phyloP scores from a whole-genome alignment of 2,113 vertebrate species.

The Mohoua ochrocephala region DNA sequence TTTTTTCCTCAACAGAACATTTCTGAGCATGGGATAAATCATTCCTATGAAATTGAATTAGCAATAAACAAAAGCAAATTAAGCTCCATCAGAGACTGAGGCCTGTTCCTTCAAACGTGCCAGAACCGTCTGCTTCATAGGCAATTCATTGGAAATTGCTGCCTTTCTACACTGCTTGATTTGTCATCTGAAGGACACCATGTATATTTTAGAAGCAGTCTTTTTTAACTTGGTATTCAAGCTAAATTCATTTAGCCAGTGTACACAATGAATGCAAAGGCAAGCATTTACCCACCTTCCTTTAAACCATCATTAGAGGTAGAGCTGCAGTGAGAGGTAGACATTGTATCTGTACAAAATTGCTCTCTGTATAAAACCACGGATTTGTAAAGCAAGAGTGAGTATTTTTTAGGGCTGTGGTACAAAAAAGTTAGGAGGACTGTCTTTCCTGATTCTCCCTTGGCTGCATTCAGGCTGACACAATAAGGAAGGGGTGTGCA shows the following conservation, averaged over 20 bases:
- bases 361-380: background rate
- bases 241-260: background rate
- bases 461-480: background rate
- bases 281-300: background rate
- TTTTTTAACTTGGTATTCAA: background rate
- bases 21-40: background rate
- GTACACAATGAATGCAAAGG: background rate
- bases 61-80: background rate
- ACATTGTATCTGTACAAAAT: background rate
- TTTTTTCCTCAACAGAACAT: background rate
- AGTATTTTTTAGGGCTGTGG: background rate
- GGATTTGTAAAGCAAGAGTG: background rate
- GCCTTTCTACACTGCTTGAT: background rate
- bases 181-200: background rate
- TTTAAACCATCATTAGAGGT: background rate
- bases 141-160: background rate
- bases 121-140: background rate
- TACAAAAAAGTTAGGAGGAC: background rate
- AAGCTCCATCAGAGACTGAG: background rate
- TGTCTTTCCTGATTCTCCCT: background rate
- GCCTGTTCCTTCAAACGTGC: background rate
- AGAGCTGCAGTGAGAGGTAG: background rate
- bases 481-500: rapidly evolving
- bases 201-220: background rate
- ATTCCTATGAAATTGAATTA: background rate